phyloP scores from a whole-genome alignment of 2,797 vertebrate species.

The Scolopax bukidnonensis region DNA sequence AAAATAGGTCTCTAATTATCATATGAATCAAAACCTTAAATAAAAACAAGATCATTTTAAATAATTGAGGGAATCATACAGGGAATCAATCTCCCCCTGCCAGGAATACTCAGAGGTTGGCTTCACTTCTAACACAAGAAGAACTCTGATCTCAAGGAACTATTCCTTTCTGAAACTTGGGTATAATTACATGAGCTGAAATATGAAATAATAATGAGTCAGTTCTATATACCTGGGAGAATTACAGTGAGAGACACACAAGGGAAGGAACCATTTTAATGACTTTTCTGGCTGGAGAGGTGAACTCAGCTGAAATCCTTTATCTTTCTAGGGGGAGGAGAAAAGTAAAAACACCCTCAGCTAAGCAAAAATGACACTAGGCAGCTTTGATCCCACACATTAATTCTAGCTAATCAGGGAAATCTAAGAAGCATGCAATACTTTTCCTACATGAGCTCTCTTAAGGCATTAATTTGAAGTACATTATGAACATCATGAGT shows the following conservation, averaged over 20 bases:
- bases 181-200: slow-evolving; percentile 54
- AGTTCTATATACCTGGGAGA: slow-evolving; percentile 54
- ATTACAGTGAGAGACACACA: slow-evolving; percentile 12
- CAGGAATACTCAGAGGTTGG: slow-evolving; percentile 41
- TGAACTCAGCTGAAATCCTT: slow-evolving; percentile 7
- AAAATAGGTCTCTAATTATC: slow-evolving; percentile 41
- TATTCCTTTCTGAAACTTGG: slow-evolving; percentile 37
- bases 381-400: background rate
- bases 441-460: background rate
- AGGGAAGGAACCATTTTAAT: slow-evolving; percentile 55
- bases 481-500: background rate
- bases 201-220: slow-evolving; percentile 67
- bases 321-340: background rate
- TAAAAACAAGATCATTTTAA: slow-evolving; percentile 60
- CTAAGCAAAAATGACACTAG: background rate
- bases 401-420: background rate
- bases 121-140: slow-evolving; percentile 52
- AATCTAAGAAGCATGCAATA: background rate
- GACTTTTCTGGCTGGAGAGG: slow-evolving; percentile 32
- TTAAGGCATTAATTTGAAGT: background rate
- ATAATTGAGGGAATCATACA: slow-evolving; percentile 57
- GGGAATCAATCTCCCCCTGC: slow-evolving; percentile 61
- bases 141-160: slow-evolving; percentile 52
- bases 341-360: background rate
- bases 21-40: slow-evolving; percentile 61